Evolutionary conservation across 2,888 invertebrate genomes (phyloP).

Genomic region (Drosophila robusta): DNA sequence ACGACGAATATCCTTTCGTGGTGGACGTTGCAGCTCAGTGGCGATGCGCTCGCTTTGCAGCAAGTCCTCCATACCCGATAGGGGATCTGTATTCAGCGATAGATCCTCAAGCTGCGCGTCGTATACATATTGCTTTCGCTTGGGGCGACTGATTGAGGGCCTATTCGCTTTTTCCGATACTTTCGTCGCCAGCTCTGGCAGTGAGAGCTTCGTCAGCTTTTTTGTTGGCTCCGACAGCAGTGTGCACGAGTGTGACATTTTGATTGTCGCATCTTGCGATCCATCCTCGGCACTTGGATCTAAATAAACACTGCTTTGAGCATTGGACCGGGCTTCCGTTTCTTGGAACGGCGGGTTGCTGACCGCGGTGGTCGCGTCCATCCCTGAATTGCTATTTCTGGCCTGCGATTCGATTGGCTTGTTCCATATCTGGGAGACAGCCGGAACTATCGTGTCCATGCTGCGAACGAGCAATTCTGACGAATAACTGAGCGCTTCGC

Average conservation of each 20-base stretch:
- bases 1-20: constrained; percentile 6
- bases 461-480: constrained; percentile 1
- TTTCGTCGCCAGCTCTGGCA: constrained; percentile 35
- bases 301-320: not conserved
- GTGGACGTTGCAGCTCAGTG: constrained; percentile 4
- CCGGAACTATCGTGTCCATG: constrained; percentile 11
- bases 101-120: constrained; percentile 1
- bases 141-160: not conserved
- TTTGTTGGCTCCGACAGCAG: not conserved
- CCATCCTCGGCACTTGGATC: constrained; percentile 17
- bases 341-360: not conserved
- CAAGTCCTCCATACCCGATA: constrained; percentile 9
- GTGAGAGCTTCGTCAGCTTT: not conserved
- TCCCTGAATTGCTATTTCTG: not conserved
- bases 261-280: not conserved
- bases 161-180: not conserved
- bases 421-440: constrained; percentile 21
- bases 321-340: not conserved
- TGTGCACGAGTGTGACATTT: not conserved
- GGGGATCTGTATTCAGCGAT: not conserved
- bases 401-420: not conserved
- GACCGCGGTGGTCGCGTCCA: not conserved
- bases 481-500: constrained; percentile 8
- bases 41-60: constrained; percentile 1
- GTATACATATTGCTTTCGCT: constrained; percentile 6